These are phyloP conservation scores for Anarrhichthys ocellatus DNA, from an alignment of 2,113 vertebrate genomes.

Conservation along the genomic window DNA sequence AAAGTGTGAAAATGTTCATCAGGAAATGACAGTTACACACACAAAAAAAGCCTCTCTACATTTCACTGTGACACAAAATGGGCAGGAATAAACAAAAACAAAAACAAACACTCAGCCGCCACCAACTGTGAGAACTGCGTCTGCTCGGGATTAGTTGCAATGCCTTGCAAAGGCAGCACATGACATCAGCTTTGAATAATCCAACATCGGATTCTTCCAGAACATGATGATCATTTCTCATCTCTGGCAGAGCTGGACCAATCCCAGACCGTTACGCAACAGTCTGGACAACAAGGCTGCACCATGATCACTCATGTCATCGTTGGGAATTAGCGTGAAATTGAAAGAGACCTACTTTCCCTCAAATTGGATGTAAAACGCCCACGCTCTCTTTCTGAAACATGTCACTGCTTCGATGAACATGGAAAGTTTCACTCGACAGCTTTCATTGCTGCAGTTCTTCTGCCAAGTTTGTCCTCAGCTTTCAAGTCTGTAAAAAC, in stretches of 20 bases:
- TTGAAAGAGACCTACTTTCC: slow-evolving; percentile 58
- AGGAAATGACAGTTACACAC: neutral
- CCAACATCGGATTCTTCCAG: slow-evolving; percentile 17
- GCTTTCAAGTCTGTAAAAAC: slow-evolving; percentile 46
- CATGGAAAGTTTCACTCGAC: slow-evolving; percentile 24
- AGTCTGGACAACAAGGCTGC: slow-evolving; percentile 37
- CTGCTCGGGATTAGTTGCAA: neutral
- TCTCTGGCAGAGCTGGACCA: slow-evolving; percentile 52
- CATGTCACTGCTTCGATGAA: slow-evolving; percentile 31
- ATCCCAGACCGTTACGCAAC: slow-evolving; percentile 49
- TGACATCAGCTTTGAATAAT: slow-evolving; percentile 41
- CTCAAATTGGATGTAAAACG: slow-evolving; percentile 47
- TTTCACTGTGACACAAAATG: neutral
- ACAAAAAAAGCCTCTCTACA: neutral
- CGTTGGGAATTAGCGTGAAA: slow-evolving; percentile 39
- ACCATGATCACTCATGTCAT: slow-evolving; percentile 47
- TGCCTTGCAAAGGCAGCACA: slow-evolving; percentile 38
- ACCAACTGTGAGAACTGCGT: neutral
- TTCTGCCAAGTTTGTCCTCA: slow-evolving; percentile 27
- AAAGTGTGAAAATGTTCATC: neutral
- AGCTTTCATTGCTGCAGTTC: slow-evolving; percentile 31
- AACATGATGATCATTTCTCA: slow-evolving; percentile 50
- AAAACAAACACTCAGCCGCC: neutral
- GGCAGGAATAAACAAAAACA: neutral
- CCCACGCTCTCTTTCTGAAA: slow-evolving; percentile 12